Conservation (phyloP, 2,888 invertebrate genomes). For the Oligia strigilis region DNA sequence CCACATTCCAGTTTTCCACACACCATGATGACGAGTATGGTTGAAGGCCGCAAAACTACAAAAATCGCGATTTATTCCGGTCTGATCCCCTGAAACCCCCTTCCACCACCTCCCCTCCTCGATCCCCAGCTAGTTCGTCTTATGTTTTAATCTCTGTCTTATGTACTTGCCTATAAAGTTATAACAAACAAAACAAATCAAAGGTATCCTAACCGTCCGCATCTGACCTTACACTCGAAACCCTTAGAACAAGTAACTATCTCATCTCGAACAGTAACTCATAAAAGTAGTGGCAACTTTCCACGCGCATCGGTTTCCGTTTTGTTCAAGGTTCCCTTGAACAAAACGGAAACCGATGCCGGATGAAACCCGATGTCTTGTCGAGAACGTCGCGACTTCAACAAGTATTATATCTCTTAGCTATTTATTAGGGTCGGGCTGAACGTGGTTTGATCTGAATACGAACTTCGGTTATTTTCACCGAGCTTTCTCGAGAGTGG, state of each 20-base stretch:
- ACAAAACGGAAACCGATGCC: slow-evolving; percentile 41
- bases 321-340: too few species aligned
- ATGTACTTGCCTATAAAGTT: background rate
- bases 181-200: slow-evolving; percentile 13
- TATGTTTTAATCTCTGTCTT: too few species aligned
- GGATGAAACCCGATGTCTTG: slow-evolving; percentile 40
- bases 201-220: background rate
- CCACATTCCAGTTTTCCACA: background rate
- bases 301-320: too few species aligned
- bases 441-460: background rate
- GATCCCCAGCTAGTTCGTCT: too few species aligned
- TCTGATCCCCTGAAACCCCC: too few species aligned
- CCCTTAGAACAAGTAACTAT: slow-evolving; percentile 24
- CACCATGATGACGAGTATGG: too few species aligned
- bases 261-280: slow-evolving; percentile 16
- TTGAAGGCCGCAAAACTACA: background rate
- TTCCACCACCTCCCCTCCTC: too few species aligned
- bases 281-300: slow-evolving; percentile 27
- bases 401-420: slow-evolving; percentile 40
- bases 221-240: slow-evolving; percentile 10
- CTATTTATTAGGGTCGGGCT: slow-evolving; percentile 28
- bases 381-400: slow-evolving; percentile 24
- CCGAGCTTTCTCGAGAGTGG: background rate
- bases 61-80: background rate
- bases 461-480: background rate